These are phyloP conservation scores for Yoshiicerus persimilis DNA, from an alignment of 1,140 invertebrate genomes.

Conservation along the genomic window DNA sequence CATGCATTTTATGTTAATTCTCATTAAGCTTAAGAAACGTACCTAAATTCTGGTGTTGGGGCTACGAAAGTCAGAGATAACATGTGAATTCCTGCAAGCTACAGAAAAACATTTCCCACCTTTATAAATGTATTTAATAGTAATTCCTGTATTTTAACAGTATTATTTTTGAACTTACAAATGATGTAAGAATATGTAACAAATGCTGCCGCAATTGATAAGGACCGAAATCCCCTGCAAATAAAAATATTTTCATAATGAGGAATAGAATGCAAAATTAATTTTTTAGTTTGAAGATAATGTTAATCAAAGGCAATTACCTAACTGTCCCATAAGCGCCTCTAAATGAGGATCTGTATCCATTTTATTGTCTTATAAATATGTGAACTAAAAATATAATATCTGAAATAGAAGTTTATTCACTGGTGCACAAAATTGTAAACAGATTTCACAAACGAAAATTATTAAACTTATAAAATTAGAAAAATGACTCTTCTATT, in stretches of 20 bases:
- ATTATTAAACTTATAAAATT: too few relatives aligned
- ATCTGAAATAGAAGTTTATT: too few relatives aligned
- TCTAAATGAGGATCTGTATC: constrained; percentile 27
- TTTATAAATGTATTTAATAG: neutral
- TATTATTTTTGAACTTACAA: too few relatives aligned
- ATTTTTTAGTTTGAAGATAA: too few relatives aligned
- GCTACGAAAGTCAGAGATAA: constrained; percentile 73
- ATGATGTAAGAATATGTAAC: constrained; percentile 33
- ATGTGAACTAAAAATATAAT: neutral
- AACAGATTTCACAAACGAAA: too few relatives aligned
- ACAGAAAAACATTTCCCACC: too few relatives aligned
- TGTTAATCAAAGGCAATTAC: too few relatives aligned
- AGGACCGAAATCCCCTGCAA: constrained; percentile 34
- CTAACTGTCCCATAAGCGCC: constrained; percentile 27
- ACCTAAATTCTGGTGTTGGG: constrained; percentile 75
- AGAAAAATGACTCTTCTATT: too few relatives aligned
- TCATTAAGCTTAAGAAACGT: too few relatives aligned
- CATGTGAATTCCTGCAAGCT: constrained; percentile 74
- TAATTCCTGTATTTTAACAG: too few relatives aligned
- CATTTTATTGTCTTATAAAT: neutral
- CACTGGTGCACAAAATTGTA: too few relatives aligned
- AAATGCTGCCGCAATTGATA: constrained; percentile 43
- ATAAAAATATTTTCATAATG: neutral
- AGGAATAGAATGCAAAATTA: too few relatives aligned
- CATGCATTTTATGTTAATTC: neutral